Base-by-base conservation (phyloP, 2,888 invertebrate genomes). In the Calliopum simillimum region DNA sequence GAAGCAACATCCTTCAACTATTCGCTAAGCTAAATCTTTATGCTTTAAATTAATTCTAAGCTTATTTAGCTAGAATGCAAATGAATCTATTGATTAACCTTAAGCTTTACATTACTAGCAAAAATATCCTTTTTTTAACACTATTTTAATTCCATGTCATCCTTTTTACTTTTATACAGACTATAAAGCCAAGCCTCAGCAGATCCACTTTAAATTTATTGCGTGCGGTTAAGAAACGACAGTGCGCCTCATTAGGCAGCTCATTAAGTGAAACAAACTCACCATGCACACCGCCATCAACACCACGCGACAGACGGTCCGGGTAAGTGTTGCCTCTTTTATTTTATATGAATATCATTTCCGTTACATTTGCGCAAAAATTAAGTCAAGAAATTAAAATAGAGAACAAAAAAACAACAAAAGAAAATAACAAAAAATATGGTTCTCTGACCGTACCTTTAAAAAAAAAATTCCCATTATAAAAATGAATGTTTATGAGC, bases 171-270 rank as follows among this genome's bases (percentile, higher is more conserved):
- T 6, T 49, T n/a, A 49, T 49, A 49, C 72, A 86, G 86, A 86
- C 86, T 80, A 86, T 86, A 79, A 86, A 86, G 75, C 86, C 86
- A 70, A 85, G 85, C 76, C 82, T 86, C 70, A 86, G 86, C 77
- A 81, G 82, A 77, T 86, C 86, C 51, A 86, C 86, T 14, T 73
- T 86, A 66, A 86, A 84, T 78, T 78, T 86, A 74, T 77, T 86
- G 74, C 84, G 85, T 73, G 85, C 86, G 41, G 86, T 86, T 3
- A 85, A 86, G 78, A 85, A 85, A 76, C 83, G 86, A 47, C 86
- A 86, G 77, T 85, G 84, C 76, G 84, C 84, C 73, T 84, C 85
- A 8, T 76, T 86, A 76, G 85, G 85, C 71, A 82, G 79, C 73
- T 86, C 86, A 33, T 82, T 85, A 73, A 86, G 85, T 73, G 86